phyloP scores from a whole-genome alignment of 1,140 invertebrate genomes.

The Grapholita molesta region DNA sequence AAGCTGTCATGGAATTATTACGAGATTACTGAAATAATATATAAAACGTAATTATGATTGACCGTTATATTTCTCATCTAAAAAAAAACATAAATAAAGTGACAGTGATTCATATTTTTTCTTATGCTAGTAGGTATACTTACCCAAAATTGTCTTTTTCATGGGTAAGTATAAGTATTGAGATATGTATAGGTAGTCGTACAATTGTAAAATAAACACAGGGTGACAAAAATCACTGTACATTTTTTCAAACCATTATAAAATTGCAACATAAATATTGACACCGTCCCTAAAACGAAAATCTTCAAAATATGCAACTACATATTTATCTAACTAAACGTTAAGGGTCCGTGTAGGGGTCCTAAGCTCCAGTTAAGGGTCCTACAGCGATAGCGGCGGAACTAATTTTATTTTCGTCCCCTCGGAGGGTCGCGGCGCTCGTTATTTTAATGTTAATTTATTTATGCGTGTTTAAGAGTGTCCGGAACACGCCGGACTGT shows the following conservation, averaged over 20 bases:
- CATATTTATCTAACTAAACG: conserved; percentile 8
- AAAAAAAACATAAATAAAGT: too few relatives aligned
- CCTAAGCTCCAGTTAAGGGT: conserved; percentile 18
- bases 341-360: neutral
- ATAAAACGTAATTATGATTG: too few relatives aligned
- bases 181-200: too few relatives aligned
- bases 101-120: too few relatives aligned
- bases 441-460: conserved; percentile 18
- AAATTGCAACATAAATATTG: neutral
- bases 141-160: too few relatives aligned
- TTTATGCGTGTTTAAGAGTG: conserved; percentile 13
- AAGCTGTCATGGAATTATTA: too few relatives aligned
- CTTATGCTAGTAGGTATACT: too few relatives aligned
- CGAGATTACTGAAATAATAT: too few relatives aligned
- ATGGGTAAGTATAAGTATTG: too few relatives aligned
- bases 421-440: neutral
- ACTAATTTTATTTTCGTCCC: conserved; percentile 44
- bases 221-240: neutral
- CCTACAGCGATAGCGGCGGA: conserved; percentile 31
- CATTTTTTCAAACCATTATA: neutral
- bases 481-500: neutral
- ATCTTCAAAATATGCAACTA: neutral
- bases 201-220: too few relatives aligned
- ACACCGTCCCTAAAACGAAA: neutral
- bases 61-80: too few relatives aligned